Conservation (phyloP, 2,797 vertebrate genomes). For the Silurus lanzhouensis region DNA sequence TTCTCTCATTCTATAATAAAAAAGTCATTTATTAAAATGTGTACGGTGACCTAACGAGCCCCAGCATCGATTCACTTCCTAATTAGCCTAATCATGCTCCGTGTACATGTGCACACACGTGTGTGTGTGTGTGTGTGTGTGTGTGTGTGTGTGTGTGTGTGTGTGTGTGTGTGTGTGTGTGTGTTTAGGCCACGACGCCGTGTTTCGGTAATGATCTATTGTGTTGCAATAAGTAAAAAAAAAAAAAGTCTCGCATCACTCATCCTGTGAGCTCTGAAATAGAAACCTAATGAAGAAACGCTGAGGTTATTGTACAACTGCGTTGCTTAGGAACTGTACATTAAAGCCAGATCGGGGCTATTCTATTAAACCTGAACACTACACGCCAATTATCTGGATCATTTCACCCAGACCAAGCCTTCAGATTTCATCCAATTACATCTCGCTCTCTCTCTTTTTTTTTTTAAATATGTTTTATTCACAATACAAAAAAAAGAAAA, state of each 20-base stretch:
- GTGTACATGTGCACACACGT: too few species aligned
- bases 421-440: neutral
- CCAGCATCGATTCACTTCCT: neutral
- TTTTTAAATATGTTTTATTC: neutral
- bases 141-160: neutral
- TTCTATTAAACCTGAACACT: neutral
- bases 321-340: constrained; percentile 39
- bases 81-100: neutral
- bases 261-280: constrained; percentile 24
- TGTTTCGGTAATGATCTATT: constrained; percentile 12
- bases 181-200: neutral
- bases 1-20: neutral
- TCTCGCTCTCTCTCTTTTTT: too few species aligned
- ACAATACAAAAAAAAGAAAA: too few species aligned
- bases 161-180: neutral
- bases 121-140: neutral
- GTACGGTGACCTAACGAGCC: neutral
- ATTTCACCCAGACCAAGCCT: neutral
- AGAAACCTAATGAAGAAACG: constrained; percentile 30
- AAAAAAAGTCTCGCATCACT: neutral
- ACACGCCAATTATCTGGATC: neutral
- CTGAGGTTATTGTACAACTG: neutral
- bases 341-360: neutral
- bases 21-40: neutral
- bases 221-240: neutral